phyloP scores from a whole-genome alignment of 2,888 invertebrate genomes.

The Dysmachus trigonus region DNA sequence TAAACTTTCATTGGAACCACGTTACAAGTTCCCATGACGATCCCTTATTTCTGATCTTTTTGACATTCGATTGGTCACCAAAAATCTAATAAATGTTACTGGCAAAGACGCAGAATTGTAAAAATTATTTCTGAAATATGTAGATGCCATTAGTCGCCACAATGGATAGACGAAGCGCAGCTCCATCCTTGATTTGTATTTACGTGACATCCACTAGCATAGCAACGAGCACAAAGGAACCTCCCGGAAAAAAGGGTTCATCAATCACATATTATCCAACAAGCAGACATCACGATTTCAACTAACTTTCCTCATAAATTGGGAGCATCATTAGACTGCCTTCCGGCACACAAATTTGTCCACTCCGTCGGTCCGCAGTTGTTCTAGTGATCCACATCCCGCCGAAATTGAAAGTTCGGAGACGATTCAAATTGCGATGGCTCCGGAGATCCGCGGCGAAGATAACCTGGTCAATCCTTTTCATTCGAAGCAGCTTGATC shows the following conservation, averaged over 20 bases:
- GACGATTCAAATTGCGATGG: neutral
- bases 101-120: neutral
- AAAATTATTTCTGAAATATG: neutral
- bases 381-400: slow-evolving; percentile 25
- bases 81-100: too few species aligned
- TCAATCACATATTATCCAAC: neutral
- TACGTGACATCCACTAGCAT: neutral
- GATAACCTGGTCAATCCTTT: slow-evolving; percentile 27
- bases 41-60: too few species aligned
- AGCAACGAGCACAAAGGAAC: neutral
- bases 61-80: too few species aligned
- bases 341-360: slow-evolving; percentile 15
- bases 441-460: neutral
- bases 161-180: neutral
- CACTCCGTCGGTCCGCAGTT: neutral
- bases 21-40: too few species aligned
- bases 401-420: neutral
- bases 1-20: too few species aligned
- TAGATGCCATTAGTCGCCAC: neutral
- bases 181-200: neutral
- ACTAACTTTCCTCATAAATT: neutral
- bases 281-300: slow-evolving; percentile 11
- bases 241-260: neutral
- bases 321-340: neutral
- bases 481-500: slow-evolving; percentile 9